Evolutionary conservation across 2,113 vertebrate genomes (phyloP).

Genomic region (Microtus richardsoni): DNA sequence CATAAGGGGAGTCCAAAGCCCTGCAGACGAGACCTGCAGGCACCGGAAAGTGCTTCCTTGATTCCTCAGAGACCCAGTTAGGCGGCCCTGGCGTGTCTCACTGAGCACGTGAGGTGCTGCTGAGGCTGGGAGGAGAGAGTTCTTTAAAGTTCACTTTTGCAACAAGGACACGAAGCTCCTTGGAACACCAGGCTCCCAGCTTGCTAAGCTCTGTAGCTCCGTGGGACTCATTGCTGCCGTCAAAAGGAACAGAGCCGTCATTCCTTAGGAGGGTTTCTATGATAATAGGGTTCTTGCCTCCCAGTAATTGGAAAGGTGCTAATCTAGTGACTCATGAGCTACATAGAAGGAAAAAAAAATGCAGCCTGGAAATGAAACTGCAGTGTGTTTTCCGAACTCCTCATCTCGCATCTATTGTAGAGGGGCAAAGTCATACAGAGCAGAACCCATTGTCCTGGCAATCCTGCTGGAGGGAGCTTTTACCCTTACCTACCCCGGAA

Average conservation of each 20-base stretch:
- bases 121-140: not conserved
- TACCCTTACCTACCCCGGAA: not conserved
- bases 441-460: not conserved
- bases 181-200: not conserved
- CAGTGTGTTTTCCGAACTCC: conserved; percentile 63
- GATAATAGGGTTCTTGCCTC: conserved; percentile 60
- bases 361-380: conserved; percentile 73
- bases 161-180: conserved; percentile 50
- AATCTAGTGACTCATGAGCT: conserved; percentile 82
- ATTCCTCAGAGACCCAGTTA: not conserved
- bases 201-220: conserved; percentile 61
- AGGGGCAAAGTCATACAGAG: not conserved
- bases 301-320: conserved; percentile 77
- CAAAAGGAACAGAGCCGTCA: conserved; percentile 76
- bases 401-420: conserved; percentile 32
- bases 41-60: not conserved
- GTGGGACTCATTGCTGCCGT: conserved; percentile 49
- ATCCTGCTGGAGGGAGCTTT: not conserved
- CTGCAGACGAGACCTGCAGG: accelerated
- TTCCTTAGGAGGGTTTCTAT: conserved; percentile 60
- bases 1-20: accelerated
- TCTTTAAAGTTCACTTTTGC: conserved; percentile 75
- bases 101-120: not conserved
- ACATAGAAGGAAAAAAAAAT: conserved; percentile 51
- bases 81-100: not conserved